A percentile compares a stretch with the other conserved stretches of the same genome.
Evolutionary conservation across 2,113 vertebrate genomes (phyloP).

Genomic region (Dipodomys ordii): DNA sequence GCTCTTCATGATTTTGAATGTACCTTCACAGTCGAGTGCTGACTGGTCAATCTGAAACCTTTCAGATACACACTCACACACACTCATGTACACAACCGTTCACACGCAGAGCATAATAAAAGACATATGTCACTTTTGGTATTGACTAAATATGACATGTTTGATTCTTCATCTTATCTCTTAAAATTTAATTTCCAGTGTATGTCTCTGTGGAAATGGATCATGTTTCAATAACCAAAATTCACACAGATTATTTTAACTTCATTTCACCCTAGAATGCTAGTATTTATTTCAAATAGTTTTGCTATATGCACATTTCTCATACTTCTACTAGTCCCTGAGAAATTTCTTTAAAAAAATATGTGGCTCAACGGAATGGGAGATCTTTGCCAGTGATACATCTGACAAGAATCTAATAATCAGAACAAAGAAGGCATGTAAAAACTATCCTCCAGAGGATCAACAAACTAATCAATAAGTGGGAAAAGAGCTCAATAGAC

Average conservation of each 20-base stretch:
- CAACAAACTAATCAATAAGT: too few species aligned
- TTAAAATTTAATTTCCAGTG: neutral
- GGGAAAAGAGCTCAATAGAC: too few species aligned
- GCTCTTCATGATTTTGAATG: constrained; percentile 32
- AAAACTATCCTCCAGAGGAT: too few species aligned
- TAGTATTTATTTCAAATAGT: neutral
- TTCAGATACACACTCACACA: neutral
- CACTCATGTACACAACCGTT: too few species aligned
- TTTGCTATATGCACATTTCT: neutral
- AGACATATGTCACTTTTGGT: neutral
- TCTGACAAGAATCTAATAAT: too few species aligned
- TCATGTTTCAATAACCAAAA: neutral
- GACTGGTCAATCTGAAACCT: constrained; percentile 28
- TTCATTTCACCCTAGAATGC: neutral
- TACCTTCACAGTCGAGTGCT: constrained; percentile 28
- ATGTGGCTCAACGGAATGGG: too few species aligned
- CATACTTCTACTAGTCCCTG: neutral
- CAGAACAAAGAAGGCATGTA: too few species aligned
- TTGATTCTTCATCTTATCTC: neutral
- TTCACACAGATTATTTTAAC: neutral
- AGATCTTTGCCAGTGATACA: too few species aligned
- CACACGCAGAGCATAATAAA: neutral
- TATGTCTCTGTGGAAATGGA: neutral
- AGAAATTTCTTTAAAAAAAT: neutral
- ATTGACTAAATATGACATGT: neutral